Evolutionary conservation across 2,888 invertebrate genomes (phyloP).

Genomic region (Ecliptopera silaceata): DNA sequence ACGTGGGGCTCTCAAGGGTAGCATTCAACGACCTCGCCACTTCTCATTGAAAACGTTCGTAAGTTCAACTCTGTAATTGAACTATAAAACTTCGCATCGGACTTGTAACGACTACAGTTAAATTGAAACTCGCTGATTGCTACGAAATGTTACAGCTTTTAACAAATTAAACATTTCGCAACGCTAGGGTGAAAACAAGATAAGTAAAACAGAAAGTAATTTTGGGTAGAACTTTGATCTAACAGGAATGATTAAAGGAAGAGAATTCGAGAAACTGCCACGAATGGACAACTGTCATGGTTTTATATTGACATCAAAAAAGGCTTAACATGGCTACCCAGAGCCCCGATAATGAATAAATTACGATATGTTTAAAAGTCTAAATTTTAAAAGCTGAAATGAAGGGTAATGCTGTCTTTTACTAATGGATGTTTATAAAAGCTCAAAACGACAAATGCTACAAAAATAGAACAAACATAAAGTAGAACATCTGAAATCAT

Average conservation of each 20-base stretch:
- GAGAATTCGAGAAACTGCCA: too few relatives aligned
- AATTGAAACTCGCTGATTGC: conserved; percentile 35
- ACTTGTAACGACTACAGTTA: conserved; percentile 33
- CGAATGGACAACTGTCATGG: too few relatives aligned
- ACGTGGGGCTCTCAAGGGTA: conserved; percentile 13
- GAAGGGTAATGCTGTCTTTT: too few relatives aligned
- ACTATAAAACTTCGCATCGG: conserved; percentile 33
- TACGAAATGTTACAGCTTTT: conserved; percentile 24
- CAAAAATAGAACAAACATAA: too few relatives aligned
- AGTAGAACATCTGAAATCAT: neutral
- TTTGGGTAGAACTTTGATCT: neutral
- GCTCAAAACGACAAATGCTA: too few relatives aligned
- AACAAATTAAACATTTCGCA: conserved; percentile 27
- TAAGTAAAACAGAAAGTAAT: neutral
- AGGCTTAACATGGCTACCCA: too few relatives aligned
- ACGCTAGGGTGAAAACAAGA: conserved; percentile 1
- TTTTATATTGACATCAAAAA: too few relatives aligned
- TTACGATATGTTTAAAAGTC: too few relatives aligned
- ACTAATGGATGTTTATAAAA: too few relatives aligned
- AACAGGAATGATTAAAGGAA: neutral
- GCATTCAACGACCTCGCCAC: conserved; percentile 21
- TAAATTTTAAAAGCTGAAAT: too few relatives aligned
- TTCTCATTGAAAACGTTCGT: conserved; percentile 25
- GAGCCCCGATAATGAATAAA: too few relatives aligned
- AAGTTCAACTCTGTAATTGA: conserved; percentile 34